phyloP scores from a whole-genome alignment of 2,888 invertebrate species.

The Dicycla oo region DNA sequence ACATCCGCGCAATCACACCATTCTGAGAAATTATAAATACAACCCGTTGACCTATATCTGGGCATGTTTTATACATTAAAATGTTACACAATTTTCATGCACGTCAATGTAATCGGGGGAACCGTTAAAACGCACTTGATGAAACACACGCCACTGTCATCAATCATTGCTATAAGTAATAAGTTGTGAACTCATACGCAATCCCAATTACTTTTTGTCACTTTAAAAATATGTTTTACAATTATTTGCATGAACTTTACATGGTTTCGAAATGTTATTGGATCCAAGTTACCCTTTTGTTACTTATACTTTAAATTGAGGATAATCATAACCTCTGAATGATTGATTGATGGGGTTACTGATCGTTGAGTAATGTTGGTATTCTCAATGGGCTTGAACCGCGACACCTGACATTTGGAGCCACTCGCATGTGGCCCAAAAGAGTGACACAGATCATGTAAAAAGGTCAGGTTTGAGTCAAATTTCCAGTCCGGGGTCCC shows the following conservation, averaged over 20 bases:
- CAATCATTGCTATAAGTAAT: constrained; percentile 70
- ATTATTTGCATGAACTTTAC: constrained; percentile 73
- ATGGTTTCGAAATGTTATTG: constrained; percentile 66
- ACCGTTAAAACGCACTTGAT: constrained; percentile 73
- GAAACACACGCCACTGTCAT: constrained; percentile 69
- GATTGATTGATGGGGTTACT: constrained; percentile 72
- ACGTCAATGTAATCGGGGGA: constrained; percentile 74
- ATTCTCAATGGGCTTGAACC: constrained; percentile 66
- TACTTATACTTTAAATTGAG: constrained; percentile 66
- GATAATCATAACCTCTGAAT: constrained; percentile 72
- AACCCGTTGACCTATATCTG: constrained; percentile 84
- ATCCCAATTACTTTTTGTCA: constrained; percentile 65
- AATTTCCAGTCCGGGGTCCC: constrained; percentile 55
- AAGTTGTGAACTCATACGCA: constrained; percentile 58
- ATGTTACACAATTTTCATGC: constrained; percentile 84
- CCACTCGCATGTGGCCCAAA: constrained; percentile 64
- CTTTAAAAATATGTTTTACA: constrained; percentile 65
- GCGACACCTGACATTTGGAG: constrained; percentile 70
- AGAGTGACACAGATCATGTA: constrained; percentile 67
- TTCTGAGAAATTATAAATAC: constrained; percentile 86
- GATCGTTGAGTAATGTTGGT: constrained; percentile 67
- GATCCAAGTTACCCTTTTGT: constrained; percentile 63
- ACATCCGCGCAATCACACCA: constrained; percentile 84
- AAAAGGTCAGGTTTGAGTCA: constrained; percentile 65
- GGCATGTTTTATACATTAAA: constrained; percentile 82